Base-by-base conservation (phyloP, 2,113 vertebrate genomes). In the Jaculus jaculus region DNA sequence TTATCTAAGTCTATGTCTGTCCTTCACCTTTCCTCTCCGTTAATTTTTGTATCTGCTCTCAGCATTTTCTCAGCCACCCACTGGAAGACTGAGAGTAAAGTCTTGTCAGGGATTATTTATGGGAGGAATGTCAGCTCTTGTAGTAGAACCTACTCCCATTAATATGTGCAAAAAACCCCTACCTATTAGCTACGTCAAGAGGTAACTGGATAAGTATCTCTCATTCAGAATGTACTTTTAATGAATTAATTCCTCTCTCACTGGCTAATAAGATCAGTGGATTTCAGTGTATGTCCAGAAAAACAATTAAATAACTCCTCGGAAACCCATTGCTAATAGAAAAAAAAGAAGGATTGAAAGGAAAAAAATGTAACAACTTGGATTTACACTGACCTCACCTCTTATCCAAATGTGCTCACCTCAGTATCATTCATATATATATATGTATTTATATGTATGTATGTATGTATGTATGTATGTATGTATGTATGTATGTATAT, bases 21-120 rank as follows among this genome's bases (percentile, higher is more conserved):
- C n/a, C 28, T 91, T 95, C 58, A 90, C 30, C 71, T 90, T 90
- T 96, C 63, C 47, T 91, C n/a, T 78, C 18, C 65, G 75, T 83
- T 92, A 75, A 89, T 85, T 92, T 94, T 69, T 88, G 66, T 78
- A 89, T 88, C 30, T 65, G 34, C 18, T 68, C 21, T 68, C 20
- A 82, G 32, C n/a, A 63, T 75, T 65, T 47, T 84, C 95, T 77
- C 69, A 85, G 32, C 94, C 74, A 84, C 18, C 16, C 68, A 85
- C 34, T 8, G 58, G 21, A 94, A 90, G 18, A 88, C 18, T 81
- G 71, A 82, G 20, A 68, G 61, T 71, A 78, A 96, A 74, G 63
- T 5, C 32, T 85, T 24, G 12, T 63, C 68, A 80, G 39, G 34
- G 85, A 72, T 90, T 79, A 82, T 87, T 90, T 32, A 71, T 74